These are phyloP conservation scores for Sesia apiformis DNA, from an alignment of 2,888 invertebrate species.

Conservation along the genomic window DNA sequence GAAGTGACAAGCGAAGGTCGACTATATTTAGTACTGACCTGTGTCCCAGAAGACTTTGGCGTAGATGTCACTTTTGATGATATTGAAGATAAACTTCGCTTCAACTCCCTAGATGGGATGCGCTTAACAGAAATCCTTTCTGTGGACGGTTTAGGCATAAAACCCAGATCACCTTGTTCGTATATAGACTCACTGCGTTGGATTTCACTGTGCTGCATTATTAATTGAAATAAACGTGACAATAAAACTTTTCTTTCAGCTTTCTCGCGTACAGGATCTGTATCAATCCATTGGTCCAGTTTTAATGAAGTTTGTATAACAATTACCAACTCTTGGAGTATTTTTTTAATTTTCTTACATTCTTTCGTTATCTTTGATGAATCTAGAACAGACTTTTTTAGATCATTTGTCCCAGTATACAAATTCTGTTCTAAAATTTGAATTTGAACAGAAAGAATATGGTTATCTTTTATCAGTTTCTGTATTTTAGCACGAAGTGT, in stretches of 20 bases:
- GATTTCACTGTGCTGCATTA: conserved; percentile 56
- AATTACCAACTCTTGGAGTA: conserved; percentile 76
- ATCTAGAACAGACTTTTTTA: conserved; percentile 57
- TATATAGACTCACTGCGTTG: conserved; percentile 67
- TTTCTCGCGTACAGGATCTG: conserved; percentile 45
- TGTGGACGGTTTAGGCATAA: conserved; percentile 69
- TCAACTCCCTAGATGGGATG: too few species aligned
- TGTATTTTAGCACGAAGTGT: conserved; percentile 48
- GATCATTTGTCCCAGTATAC: conserved; percentile 62
- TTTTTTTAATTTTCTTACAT: conserved; percentile 65
- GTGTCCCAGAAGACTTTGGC: too few species aligned
- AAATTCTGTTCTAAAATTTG: conserved; percentile 73
- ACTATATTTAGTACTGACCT: too few species aligned
- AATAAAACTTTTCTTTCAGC: conserved; percentile 65
- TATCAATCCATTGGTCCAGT: conserved; percentile 52
- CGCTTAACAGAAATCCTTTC: conserved; percentile 16
- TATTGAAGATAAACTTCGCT: too few species aligned
- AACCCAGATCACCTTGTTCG: conserved; percentile 78
- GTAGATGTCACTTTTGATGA: too few species aligned
- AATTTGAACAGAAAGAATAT: conserved; percentile 56
- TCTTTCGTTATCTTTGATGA: conserved; percentile 66
- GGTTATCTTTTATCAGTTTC: conserved; percentile 54
- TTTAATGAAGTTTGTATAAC: conserved; percentile 75
- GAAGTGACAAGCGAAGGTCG: background rate
- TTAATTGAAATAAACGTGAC: conserved; percentile 70